Percentiles rank a stretch among this genome's conserved stretches.
Conservation (phyloP, 2,797 vertebrate species). For the Microctenopoma steveboyesi region DNA sequence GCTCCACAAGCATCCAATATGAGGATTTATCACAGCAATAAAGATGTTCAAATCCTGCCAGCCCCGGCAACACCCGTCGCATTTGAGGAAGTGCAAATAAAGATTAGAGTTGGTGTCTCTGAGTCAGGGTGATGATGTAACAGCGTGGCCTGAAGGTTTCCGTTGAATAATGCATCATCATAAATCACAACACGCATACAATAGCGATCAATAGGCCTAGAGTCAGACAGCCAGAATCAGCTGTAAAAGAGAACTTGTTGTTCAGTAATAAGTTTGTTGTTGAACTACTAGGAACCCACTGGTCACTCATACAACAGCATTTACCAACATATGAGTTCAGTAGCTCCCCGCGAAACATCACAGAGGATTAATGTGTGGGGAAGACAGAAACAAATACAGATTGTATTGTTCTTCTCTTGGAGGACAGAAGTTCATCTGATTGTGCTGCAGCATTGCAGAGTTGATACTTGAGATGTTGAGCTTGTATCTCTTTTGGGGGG, state of each 20-base stretch:
- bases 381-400: slow-evolving; percentile 19
- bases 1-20: slow-evolving; percentile 55
- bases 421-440: slow-evolving; percentile 40
- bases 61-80: slow-evolving; percentile 20
- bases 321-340: slow-evolving; percentile 4
- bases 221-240: slow-evolving; percentile 21
- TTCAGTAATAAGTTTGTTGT: slow-evolving; percentile 1
- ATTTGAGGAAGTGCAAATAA: slow-evolving; percentile 59
- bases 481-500: slow-evolving; percentile 2
- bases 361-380: slow-evolving; percentile 14
- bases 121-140: slow-evolving; percentile 21
- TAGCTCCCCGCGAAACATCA: slow-evolving; percentile 1
- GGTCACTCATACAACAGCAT: neutral
- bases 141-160: slow-evolving; percentile 26
- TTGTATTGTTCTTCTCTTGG: slow-evolving; percentile 34
- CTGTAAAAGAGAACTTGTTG: slow-evolving; percentile 24
- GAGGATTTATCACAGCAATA: slow-evolving; percentile 71
- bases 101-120: slow-evolving; percentile 50
- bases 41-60: slow-evolving; percentile 36
- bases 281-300: neutral
- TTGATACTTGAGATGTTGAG: slow-evolving; percentile 38
- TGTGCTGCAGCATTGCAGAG: slow-evolving; percentile 18
- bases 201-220: slow-evolving; percentile 52
- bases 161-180: slow-evolving; percentile 60
- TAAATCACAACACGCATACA: slow-evolving; percentile 48